Evolutionary conservation across 2,797 vertebrate species (phyloP), one percentile per base, ranked within the genome.

Genomic region (Rhinella marina): DNA sequence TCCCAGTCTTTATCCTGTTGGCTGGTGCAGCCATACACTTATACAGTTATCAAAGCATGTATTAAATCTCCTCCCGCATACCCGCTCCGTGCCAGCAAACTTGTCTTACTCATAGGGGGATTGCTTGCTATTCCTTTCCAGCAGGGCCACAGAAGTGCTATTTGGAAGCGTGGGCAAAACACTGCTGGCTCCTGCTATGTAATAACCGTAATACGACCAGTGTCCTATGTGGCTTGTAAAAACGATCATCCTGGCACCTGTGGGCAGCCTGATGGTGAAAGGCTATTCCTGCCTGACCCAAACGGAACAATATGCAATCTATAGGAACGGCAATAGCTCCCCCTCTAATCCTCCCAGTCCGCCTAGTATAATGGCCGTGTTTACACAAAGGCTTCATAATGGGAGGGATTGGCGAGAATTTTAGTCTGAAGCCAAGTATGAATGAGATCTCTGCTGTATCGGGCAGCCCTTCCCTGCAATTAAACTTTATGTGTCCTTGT

Each of bases 1-100:
- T 89, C 81, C 88, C 88, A 89, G 85, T 57, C 88, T 83, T 82
- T 89, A 89, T 86, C 88, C 88, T 89, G 84, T 86, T 89, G 88
- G 88, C 84, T 79, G 85, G 84, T 66, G 73, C 84, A 86, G 73
- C 73, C 88, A 79, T 89, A 76, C 87, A 88, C 87, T 88, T 88
- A 88, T 66, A 73, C 73, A 84, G 88, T 86, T 89, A 89, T 86
- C 85, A 83, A 89, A 89, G 84, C 88, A 83, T 82, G 86, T 83
- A 89, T 86, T 89, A 89, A 86, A 80, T 89, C 88, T 56, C 80
- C 81, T 72, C 80, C 88, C 19, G 62, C 75, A 61, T 89, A 80
- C 52, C 80, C 72, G 17, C 2, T 14, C 27, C 25, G 73, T 82
- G 80, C 73, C 48, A 89, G 85, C 73, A 89, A 86, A 82, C 50